Evolutionary conservation across 2,888 invertebrate species (phyloP).

Genomic region (Ennomos erosarius): DNA sequence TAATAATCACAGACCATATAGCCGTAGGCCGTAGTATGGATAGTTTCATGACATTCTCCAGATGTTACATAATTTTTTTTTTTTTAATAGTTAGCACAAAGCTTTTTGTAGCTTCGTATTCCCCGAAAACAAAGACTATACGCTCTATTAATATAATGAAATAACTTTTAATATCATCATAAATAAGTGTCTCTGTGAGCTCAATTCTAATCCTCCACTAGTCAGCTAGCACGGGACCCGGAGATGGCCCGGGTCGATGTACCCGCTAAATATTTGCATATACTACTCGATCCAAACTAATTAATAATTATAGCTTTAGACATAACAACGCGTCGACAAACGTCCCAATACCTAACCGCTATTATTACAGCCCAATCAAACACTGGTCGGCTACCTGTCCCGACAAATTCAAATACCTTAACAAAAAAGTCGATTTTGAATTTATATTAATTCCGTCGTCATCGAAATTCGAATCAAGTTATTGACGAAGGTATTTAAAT

Average conservation of each 20-base stretch:
- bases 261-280: constrained; percentile 70
- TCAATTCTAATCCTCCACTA: constrained; percentile 4
- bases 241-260: constrained; percentile 63
- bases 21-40: no score
- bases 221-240: constrained; percentile 29
- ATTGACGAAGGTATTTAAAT: constrained; percentile 2
- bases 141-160: constrained; percentile 5
- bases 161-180: constrained; percentile 12
- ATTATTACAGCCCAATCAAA: constrained; percentile 51
- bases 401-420: constrained; percentile 55
- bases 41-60: no score
- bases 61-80: no score
- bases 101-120: neutral
- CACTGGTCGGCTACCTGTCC: constrained; percentile 76
- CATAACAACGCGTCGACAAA: constrained; percentile 39
- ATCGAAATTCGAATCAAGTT: constrained; percentile 38
- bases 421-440: constrained; percentile 64
- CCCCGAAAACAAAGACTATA: constrained; percentile 1
- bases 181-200: constrained; percentile 15
- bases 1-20: no score
- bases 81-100: no score
- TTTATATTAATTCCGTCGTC: constrained; percentile 61
- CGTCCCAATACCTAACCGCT: constrained; percentile 46
- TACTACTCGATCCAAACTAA: constrained; percentile 51
- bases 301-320: constrained; percentile 56